Base-by-base conservation (phyloP, 2,113 vertebrate genomes). In the Indicator indicator region DNA sequence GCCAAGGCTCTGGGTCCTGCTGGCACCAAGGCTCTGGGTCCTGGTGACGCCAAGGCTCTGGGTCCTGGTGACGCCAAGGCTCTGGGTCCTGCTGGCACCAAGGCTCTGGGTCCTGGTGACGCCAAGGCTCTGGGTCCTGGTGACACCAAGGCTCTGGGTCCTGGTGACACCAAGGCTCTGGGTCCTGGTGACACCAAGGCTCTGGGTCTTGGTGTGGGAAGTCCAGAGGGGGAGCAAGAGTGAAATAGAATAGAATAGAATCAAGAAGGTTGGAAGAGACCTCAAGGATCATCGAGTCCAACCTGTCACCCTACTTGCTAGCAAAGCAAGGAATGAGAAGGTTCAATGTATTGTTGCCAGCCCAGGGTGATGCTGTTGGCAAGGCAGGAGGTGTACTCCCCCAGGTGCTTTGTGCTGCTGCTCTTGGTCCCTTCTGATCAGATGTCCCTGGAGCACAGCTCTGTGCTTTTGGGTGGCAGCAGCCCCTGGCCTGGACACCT, bases 401-500 rank as follows among this genome's bases (percentile, higher is more conserved):
- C 9, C 5, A 55, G 71, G 55, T 50, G 40, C 76, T 77, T 46
- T 30, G 59, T 85, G 58, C 48, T 52, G 17, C 24, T 56, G 70
- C 50, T 69, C 28, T 8, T 26, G n/a, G 8, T 64, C 55, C 48
- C 20, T 54, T 73, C 36, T 26, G 7, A 3, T 21, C 73, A 60
- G 62, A 40, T 1, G 9, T 20, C 23, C 9, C 4, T 1, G 50
- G 54, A 73, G 4, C 2, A 6, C 55, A 81, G 48, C 48, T 40
- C 67, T 21, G 1, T 15, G 33, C 36, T 27, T 24, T 18, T 58
- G 50, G 27, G 84, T 0, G 0, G 12, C 76, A 48, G 69, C 65
- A 65, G 54, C 18, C 7, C 26, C 38, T 28, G 32, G 36, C 1
- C 13, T 21, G n/a, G 40, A 38, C 0, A 0, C 9, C 58, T 42